phyloP scores from a whole-genome alignment of 2,797 vertebrate species.

The Chaetodon trifasciatus region DNA sequence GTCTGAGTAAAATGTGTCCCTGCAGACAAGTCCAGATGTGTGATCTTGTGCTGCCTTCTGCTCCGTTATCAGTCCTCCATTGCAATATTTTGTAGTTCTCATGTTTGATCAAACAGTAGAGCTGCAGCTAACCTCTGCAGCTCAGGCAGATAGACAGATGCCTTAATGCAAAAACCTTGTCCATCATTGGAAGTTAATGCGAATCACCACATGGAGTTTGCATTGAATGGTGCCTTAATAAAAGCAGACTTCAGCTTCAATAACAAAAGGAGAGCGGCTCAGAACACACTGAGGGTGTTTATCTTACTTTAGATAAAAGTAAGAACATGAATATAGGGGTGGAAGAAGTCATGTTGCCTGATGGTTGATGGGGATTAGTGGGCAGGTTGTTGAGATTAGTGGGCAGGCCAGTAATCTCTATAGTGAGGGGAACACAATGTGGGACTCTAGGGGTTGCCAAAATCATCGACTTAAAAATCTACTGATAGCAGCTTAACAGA shows the following conservation, averaged over 20 bases:
- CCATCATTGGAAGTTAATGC: not conserved
- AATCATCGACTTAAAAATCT: constrained; percentile 19
- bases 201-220: not conserved
- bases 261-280: constrained; percentile 2
- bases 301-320: constrained; percentile 41
- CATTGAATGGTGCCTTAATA: not conserved
- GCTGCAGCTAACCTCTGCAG: not conserved
- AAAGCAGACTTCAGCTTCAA: not conserved
- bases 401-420: constrained; percentile 44
- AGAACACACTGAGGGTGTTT: constrained; percentile 41
- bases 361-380: constrained; percentile 62
- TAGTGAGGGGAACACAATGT: constrained; percentile 28
- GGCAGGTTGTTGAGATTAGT: constrained; percentile 56
- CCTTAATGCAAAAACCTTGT: not conserved
- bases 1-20: constrained; percentile 41
- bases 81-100: not conserved
- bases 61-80: too few species aligned
- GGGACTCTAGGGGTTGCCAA: constrained; percentile 13
- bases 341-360: constrained; percentile 38
- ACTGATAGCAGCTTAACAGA: not conserved
- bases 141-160: not conserved
- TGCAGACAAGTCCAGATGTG: constrained; percentile 43
- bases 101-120: constrained; percentile 4
- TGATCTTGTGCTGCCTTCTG: constrained; percentile 12
- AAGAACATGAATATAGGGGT: constrained; percentile 36